Base-by-base conservation (phyloP, 2,113 vertebrate genomes). In the Dicaeum eximium region DNA sequence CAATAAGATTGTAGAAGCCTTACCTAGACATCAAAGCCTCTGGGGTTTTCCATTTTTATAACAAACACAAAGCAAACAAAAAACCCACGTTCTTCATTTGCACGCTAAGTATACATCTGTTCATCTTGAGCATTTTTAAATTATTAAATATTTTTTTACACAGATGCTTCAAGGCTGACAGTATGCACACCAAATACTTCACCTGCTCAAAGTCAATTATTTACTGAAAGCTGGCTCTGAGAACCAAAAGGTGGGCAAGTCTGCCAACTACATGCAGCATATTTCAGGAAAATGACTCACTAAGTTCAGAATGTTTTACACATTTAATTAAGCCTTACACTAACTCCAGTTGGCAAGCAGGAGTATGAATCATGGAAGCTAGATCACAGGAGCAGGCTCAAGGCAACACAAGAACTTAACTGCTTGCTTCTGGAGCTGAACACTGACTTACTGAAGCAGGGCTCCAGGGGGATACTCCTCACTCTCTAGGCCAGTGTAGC, bases 211-310 rank as follows among this genome's bases (percentile, higher is more conserved):
- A 90, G 44, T 28, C 53, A 71, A 71, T 79, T 77, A 62, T 71
- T 92, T 86, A 57, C 48, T 81, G 65, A 91, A 91, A 92, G 44
- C 38, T 75, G 25, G 4, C 38, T 95, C 80, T 27, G 18, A 89
- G 20, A 71, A 8, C 7, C 25, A 35, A 62, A 80, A 84, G 64
- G 82, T 75, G 44, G 70, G 48, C 44, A 82, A 93, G 48, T 60
- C 78, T 92, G 70, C 57, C 93, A 93, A 51, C 73, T 61, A 75
- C 64, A 60, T 3, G 2, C 73, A 95, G 89, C 70, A 89, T 87
- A 92, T 95, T 92, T 96, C 89, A 92, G 83, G n/a, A 91, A 92
- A 89, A 93, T 95, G 65, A 95, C 64, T 96, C 95, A 95, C 30
- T 70, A 88, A 83, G 75, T 93, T 92, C 89, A 85, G 60, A 65